These are phyloP conservation scores for Whitmania pigra DNA, from an alignment of 1,140 invertebrate genomes.

Conservation along the genomic window DNA sequence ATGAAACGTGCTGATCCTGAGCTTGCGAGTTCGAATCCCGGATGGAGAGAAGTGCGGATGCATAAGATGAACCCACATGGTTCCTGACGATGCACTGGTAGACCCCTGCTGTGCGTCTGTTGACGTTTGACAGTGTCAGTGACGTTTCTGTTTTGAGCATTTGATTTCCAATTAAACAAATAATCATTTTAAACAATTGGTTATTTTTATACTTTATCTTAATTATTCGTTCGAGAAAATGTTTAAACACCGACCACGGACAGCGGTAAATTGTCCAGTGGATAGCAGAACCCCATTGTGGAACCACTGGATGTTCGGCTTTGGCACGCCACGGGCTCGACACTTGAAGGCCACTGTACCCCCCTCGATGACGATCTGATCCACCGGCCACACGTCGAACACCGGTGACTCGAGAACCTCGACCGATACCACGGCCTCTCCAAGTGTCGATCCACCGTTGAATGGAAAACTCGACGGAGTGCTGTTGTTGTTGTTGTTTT, in stretches of 20 bases:
- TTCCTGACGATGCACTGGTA: slow-evolving; percentile 78
- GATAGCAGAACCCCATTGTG: slow-evolving; percentile 54
- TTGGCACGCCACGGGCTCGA: slow-evolving; percentile 54
- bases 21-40: not conserved
- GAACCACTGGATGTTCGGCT: slow-evolving; percentile 64
- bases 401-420: slow-evolving; percentile 47
- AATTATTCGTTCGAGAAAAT: no score
- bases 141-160: slow-evolving; percentile 43
- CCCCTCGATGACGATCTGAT: slow-evolving; percentile 53
- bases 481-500: not conserved
- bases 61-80: slow-evolving; percentile 54
- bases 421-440: not conserved
- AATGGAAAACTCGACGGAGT: not conserved
- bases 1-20: not conserved
- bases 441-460: not conserved
- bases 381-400: slow-evolving; percentile 48
- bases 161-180: no score
- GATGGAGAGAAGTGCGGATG: slow-evolving; percentile 24
- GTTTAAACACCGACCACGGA: not conserved
- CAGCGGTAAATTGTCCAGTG: slow-evolving; percentile 1
- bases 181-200: no score
- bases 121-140: slow-evolving; percentile 54
- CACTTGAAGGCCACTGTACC: slow-evolving; percentile 55
- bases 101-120: slow-evolving; percentile 69
- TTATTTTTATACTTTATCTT: no score